Percentiles rank a stretch among this genome's conserved stretches.
Evolutionary conservation across 2,888 invertebrate genomes (phyloP).

Genomic region (Netelia inedita): DNA sequence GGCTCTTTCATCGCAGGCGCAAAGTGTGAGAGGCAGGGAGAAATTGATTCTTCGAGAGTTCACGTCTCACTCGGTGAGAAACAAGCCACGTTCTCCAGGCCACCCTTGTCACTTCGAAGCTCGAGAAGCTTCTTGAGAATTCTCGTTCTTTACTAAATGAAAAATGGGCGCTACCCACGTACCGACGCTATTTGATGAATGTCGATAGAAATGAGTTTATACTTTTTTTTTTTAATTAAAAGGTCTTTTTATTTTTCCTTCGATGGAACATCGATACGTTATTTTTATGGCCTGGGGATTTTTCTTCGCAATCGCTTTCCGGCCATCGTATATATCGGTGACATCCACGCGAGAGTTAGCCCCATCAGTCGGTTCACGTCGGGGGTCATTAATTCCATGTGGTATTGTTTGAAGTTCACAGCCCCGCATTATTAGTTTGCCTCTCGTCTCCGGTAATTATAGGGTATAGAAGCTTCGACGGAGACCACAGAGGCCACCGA

Average conservation of each 20-base stretch:
- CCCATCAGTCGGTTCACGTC: constrained; percentile 36
- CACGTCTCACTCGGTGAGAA: constrained; percentile 48
- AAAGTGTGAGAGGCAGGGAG: constrained; percentile 8
- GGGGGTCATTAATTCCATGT: constrained; percentile 60
- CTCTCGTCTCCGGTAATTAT: constrained; percentile 59
- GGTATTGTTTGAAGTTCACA: constrained; percentile 75
- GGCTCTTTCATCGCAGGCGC: constrained; percentile 25
- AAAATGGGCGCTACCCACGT: not conserved
- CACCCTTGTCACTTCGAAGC: not conserved
- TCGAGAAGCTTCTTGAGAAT: constrained; percentile 18
- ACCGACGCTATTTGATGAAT: not conserved
- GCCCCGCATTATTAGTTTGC: constrained; percentile 64
- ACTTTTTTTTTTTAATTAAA: no score
- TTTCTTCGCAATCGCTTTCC: not conserved
- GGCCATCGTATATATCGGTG: not conserved
- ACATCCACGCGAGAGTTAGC: not conserved
- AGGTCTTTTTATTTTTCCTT: no score
- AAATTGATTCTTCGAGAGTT: constrained; percentile 52
- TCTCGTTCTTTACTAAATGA: not conserved
- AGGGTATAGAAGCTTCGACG: constrained; percentile 53
- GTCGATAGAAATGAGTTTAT: no score
- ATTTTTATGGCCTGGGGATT: not conserved
- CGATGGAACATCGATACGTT: no score
- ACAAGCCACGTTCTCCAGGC: constrained; percentile 39
- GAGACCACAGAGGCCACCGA: constrained; percentile 37